Evolutionary conservation across 2,797 vertebrate genomes (phyloP).

Genomic region (Natrix natrix): DNA sequence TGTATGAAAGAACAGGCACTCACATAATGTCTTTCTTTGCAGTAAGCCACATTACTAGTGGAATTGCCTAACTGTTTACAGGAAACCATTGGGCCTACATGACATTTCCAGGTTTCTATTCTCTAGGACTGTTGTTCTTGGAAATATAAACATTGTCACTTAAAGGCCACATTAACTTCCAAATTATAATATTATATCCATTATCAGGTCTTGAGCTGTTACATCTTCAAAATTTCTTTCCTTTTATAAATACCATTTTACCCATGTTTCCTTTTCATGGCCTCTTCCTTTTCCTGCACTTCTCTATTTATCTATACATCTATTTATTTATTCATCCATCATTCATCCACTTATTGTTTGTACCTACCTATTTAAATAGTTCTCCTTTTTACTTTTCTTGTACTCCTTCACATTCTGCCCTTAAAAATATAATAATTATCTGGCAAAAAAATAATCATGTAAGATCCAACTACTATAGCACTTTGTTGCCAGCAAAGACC

Average conservation of each 20-base stretch:
- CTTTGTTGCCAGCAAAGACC: background rate
- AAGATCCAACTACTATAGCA: background rate
- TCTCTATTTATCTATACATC: background rate
- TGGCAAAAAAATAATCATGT: background rate
- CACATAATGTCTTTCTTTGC: constrained; percentile 46
- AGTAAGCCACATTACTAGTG: constrained; percentile 13
- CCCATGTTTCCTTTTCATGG: background rate
- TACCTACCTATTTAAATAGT: background rate
- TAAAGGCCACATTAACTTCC: background rate
- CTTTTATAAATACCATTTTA: background rate
- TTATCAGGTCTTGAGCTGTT: background rate
- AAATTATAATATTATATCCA: background rate
- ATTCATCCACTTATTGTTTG: background rate
- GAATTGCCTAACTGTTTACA: background rate
- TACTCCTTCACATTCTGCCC: background rate
- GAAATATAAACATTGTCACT: background rate
- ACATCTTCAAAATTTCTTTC: background rate
- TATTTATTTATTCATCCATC: background rate
- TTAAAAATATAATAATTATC: background rate
- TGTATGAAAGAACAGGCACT: constrained; percentile 49
- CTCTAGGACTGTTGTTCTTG: background rate
- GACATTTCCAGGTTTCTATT: background rate
- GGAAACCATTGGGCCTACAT: fast-evolving
- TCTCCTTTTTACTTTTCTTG: background rate
- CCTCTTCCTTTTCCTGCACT: background rate